Base-by-base conservation (phyloP, 2,797 vertebrate genomes). In the Sebastes alutus region DNA sequence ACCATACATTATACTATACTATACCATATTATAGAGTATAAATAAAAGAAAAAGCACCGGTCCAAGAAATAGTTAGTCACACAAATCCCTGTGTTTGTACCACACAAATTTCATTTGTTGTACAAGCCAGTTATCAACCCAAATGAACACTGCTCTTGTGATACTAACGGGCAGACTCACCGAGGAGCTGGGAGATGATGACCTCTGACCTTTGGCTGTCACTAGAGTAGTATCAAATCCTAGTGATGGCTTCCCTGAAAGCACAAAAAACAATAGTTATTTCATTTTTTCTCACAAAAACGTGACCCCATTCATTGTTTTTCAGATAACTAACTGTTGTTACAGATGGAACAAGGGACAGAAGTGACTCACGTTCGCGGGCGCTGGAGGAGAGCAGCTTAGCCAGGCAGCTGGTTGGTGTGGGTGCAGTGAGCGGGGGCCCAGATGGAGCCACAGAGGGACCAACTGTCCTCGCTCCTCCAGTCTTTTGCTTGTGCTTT, bases 371-470 rank as follows among this genome's bases (percentile, higher is more conserved):
- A 96, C 95, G 91, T 67, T 95, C 95, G 13, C 84, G 87, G 70
- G 87, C 25, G 72, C 89, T 73, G 20, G 93, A 92, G 55, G 94
- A 95, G 6, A 98, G 96, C 69, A 98, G 96, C 86, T 97, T 96
- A 9, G 96, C 96, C 68, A 97, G 93, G 91, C 97, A 97, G 88
- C 96, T 95, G 2, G 91, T 92, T 68, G 94, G 88, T 3, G 89
- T 52, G 29, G 93, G 62, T 5, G 82, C 46, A 27, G 70, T 55
- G 33, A 78, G 72, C 2, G 30, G 78, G 13, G 81, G 27, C 13
- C 68, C 75, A 5, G 87, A 54, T 2, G 46, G 78, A 54, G 67
- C 64, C 13, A 46, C 69, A 3, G 69, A 56, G 38, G 85, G 82
- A 0, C 42, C 84, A 2, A 52, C 83, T 56, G 82, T 75, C 81